These are phyloP conservation scores for Meteorus colon DNA, from an alignment of 2,888 invertebrate genomes.

Conservation along the genomic window DNA sequence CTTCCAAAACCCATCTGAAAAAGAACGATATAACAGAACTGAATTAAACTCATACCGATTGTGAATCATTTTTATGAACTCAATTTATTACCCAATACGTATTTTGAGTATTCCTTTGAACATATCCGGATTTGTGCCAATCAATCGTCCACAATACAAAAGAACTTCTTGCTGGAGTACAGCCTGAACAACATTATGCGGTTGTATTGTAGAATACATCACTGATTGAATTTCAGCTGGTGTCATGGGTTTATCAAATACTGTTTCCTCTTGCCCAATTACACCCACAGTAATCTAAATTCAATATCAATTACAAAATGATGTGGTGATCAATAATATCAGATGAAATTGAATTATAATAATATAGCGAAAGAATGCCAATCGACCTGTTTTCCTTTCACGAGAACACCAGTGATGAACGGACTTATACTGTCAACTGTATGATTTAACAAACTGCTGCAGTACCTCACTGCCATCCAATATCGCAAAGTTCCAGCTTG, in stretches of 20 bases:
- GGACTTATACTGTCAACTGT: conserved; percentile 99
- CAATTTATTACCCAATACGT: conserved; percentile 77
- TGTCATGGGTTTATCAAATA: conserved; percentile 98
- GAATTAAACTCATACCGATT: no score
- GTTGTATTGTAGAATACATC: conserved; percentile 92
- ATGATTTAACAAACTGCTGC: conserved; percentile 93
- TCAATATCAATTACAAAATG: not conserved
- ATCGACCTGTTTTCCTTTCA: conserved; percentile 95
- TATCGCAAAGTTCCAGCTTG: conserved; percentile 89
- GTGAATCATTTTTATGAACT: not conserved
- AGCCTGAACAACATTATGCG: conserved; percentile 92
- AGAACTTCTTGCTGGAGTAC: conserved; percentile 95
- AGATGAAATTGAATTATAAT: not conserved
- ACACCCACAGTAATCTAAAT: conserved; percentile 92
- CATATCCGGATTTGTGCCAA: conserved; percentile 93
- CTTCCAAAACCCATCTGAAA: conserved; percentile 91
- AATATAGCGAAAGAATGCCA: conserved; percentile 24
- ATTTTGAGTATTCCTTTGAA: conserved; percentile 95
- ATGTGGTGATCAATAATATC: not conserved
- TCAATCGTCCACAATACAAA: conserved; percentile 93
- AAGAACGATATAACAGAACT: conserved; percentile 5
- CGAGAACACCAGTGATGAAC: conserved; percentile 97
- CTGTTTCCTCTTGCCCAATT: conserved; percentile 93
- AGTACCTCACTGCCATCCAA: conserved; percentile 96
- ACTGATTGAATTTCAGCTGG: conserved; percentile 95